A percentile compares a stretch with the other conserved stretches of the same genome.
Evolutionary conservation across 2,888 invertebrate species (phyloP).

Genomic region (Hymenopus coronatus): DNA sequence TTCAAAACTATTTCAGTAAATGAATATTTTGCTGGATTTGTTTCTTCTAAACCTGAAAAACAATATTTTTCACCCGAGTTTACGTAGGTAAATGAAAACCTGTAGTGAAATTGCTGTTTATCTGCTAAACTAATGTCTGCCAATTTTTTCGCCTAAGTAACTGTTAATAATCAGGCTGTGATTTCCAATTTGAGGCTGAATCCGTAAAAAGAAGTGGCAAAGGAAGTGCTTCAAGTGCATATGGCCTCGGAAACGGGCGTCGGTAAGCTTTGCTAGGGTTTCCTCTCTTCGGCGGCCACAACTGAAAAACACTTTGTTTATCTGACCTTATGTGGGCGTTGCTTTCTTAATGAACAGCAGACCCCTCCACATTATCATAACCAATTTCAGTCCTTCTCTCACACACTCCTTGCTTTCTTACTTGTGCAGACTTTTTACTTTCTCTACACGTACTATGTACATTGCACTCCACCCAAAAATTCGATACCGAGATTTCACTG

Average conservation of each 20-base stretch:
- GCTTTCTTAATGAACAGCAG: not conserved
- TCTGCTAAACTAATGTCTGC: too few species aligned
- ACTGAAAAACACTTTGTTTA: not conserved
- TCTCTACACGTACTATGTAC: too few species aligned
- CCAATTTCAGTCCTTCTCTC: not conserved
- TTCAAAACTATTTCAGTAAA: too few species aligned
- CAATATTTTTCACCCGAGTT: too few species aligned
- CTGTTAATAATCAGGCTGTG: not conserved
- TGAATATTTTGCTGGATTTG: too few species aligned
- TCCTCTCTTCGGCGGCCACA: not conserved
- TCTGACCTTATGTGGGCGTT: not conserved
- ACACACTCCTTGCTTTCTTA: not conserved
- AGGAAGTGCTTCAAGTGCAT: not conserved
- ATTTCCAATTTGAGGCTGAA: not conserved
- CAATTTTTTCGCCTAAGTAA: too few species aligned
- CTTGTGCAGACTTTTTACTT: not conserved
- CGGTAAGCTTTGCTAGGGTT: not conserved
- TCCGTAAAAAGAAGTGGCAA: not conserved
- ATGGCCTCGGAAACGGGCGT: not conserved
- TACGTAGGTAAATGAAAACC: too few species aligned
- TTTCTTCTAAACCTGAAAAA: too few species aligned
- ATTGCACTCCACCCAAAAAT: too few species aligned
- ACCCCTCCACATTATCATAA: not conserved
- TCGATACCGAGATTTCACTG: too few species aligned
- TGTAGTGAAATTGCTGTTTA: too few species aligned